Conservation (phyloP, 2,113 vertebrate species). For the Myodes glareolus region DNA sequence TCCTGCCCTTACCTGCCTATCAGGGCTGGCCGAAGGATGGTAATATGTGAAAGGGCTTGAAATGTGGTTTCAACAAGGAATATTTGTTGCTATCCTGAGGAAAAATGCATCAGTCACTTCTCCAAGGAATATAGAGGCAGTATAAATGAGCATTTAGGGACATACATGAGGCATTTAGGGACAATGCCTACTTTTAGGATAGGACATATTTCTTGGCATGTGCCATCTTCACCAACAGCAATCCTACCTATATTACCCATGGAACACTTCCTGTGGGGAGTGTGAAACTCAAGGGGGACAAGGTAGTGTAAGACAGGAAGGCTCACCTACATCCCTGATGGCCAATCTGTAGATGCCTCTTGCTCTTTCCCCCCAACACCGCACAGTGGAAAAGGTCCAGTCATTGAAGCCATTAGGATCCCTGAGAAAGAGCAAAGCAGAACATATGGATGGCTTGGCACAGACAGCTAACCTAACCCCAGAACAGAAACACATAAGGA, state of each 20-base stretch:
- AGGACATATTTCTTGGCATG: background rate
- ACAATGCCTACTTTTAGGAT: background rate
- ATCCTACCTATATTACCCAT: background rate
- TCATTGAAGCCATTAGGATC: slow-evolving; percentile 92
- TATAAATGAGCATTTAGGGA: background rate
- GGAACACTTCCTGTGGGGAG: background rate
- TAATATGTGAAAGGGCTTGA: slow-evolving; percentile 65
- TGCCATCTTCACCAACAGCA: background rate
- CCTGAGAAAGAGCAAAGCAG: slow-evolving; percentile 70
- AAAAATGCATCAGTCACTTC: slow-evolving; percentile 55
- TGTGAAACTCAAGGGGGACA: background rate
- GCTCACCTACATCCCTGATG: slow-evolving; percentile 92
- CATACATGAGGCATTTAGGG: background rate
- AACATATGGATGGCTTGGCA: background rate
- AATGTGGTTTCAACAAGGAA: slow-evolving; percentile 70
- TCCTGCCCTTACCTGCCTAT: slow-evolving; percentile 69
- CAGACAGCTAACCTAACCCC: background rate
- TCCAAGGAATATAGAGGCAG: slow-evolving; percentile 26
- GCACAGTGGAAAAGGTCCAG: slow-evolving; percentile 98
- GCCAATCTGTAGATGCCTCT: slow-evolving; percentile 91
- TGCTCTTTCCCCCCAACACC: slow-evolving; percentile 96
- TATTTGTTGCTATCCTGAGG: slow-evolving; percentile 64
- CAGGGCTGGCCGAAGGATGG: slow-evolving; percentile 45
- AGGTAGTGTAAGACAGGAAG: background rate
- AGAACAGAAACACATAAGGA: background rate